Conservation (phyloP, 64 coral and sea anemone species). For the Porites lutea region DNA sequence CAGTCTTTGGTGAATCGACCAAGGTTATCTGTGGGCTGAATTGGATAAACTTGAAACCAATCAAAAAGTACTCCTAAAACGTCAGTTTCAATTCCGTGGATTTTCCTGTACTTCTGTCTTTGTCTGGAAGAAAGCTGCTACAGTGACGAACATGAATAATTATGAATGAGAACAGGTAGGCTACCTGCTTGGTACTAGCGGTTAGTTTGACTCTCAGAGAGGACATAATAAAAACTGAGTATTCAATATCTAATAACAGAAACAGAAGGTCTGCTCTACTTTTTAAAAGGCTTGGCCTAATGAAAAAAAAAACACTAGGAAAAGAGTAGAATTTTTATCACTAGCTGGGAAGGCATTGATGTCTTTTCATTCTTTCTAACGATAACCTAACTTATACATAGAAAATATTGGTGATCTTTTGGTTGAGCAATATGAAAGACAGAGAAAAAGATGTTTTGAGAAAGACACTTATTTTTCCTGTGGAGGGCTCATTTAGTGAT, state of each 20-base stretch:
- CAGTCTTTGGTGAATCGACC: too few relatives aligned
- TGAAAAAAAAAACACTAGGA: too few relatives aligned
- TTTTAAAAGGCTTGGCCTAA: too few relatives aligned
- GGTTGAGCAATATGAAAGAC: neutral
- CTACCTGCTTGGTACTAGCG: slow-evolving; percentile 15
- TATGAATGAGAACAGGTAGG: slow-evolving; percentile 54
- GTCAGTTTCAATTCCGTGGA: neutral
- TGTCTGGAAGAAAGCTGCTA: neutral
- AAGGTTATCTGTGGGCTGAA: neutral
- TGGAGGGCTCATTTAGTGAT: too few relatives aligned
- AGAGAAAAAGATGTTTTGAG: too few relatives aligned
- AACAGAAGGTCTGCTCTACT: too few relatives aligned
- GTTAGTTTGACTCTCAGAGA: neutral
- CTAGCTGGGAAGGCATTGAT: too few relatives aligned
- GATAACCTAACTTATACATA: neutral
- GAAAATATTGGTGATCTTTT: neutral
- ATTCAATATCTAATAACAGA: too few relatives aligned
- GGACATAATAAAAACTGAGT: neutral
- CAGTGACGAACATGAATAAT: slow-evolving; percentile 32
- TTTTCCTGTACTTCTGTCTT: neutral
- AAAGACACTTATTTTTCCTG: too few relatives aligned
- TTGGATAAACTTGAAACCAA: neutral
- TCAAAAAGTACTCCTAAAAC: neutral
- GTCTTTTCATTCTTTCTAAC: neutral
- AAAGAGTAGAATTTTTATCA: too few relatives aligned